These are phyloP conservation scores for Polyommatus iphigenia DNA, from an alignment of 2,888 invertebrate species.

Conservation along the genomic window DNA sequence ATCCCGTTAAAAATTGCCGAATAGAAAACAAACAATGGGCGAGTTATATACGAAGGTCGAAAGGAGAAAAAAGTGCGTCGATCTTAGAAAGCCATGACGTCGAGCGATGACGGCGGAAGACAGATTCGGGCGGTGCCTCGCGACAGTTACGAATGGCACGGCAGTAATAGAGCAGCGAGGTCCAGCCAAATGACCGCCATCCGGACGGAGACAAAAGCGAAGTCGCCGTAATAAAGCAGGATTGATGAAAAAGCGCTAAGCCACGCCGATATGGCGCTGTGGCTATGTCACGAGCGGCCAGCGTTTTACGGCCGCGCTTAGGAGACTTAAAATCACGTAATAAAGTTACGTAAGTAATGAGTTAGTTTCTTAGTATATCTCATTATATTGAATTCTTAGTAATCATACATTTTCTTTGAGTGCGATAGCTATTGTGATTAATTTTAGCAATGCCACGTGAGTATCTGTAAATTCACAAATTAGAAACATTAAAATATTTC, in stretches of 20 bases:
- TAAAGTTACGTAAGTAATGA: too few species aligned
- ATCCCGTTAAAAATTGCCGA: constrained; percentile 80
- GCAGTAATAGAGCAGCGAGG: constrained; percentile 73
- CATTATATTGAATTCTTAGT: too few species aligned
- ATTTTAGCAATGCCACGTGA: too few species aligned
- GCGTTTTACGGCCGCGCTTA: constrained; percentile 36
- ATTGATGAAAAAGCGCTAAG: constrained; percentile 83
- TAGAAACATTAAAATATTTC: too few species aligned
- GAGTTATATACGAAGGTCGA: background rate
- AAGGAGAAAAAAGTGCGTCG: constrained; percentile 51
- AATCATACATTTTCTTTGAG: too few species aligned
- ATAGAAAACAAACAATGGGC: constrained; percentile 67
- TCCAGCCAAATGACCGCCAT: constrained; percentile 76
- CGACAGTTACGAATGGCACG: constrained; percentile 78
- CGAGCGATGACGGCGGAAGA: constrained; percentile 68
- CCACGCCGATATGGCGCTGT: constrained; percentile 75
- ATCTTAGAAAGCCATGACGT: constrained; percentile 55
- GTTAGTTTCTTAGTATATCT: too few species aligned
- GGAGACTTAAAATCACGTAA: background rate
- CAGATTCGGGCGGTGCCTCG: constrained; percentile 62
- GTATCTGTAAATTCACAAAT: too few species aligned
- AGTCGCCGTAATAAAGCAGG: constrained; percentile 80
- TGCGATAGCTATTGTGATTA: too few species aligned
- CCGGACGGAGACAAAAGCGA: constrained; percentile 76
- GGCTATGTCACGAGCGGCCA: constrained; percentile 45